Evolutionary conservation across 2,113 vertebrate species (phyloP), one percentile per base, ranked within the genome.

Genomic region (Cynopterus brachyotis): DNA sequence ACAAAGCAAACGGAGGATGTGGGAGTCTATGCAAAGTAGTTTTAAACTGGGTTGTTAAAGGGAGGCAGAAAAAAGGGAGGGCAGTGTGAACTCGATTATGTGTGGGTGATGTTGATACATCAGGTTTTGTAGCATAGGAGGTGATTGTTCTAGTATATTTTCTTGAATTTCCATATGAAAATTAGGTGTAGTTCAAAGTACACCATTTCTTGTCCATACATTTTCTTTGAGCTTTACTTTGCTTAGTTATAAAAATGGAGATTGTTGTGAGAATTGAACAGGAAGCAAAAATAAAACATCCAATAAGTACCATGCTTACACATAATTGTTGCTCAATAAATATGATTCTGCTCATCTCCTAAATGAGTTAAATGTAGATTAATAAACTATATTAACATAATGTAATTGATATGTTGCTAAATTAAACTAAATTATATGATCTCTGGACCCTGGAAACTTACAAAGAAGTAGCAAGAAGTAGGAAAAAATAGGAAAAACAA

Each of bases 201-300:
- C 11, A 94, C 17, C 6, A 91, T 92, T 83, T 20, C 76, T 80
- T 5, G 9, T 72, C 55, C 20, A n/a, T 92, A 81, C 67, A 15
- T 72, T 82, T 95, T 87, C 42, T 84, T 69, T 81, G n/a, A 81
- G 13, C 17, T 80, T 87, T 40, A 69, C 17, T 88, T 87, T 88
- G 57, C n/a, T 82, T 47, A 59, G 19, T 96, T 94, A 87, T 64
- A 92, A 96, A 84, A 45, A 8, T 83, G 32, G 82, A 95, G 22
- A 62, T 92, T 76, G 11, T 80, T 94, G 15, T 55, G 45, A 90
- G 62, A 86, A 89, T 78, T 92, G 91, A 93, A 72, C 50, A 78
- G 62, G 70, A 85, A 93, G 88, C 73, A 32, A 73, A 93, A 82
- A 75, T 72, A 28, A 19, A 24, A 72, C 35, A 32, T 59, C 24